Conservation (phyloP, 2,797 vertebrate genomes). For the Enteromius treurensis region DNA sequence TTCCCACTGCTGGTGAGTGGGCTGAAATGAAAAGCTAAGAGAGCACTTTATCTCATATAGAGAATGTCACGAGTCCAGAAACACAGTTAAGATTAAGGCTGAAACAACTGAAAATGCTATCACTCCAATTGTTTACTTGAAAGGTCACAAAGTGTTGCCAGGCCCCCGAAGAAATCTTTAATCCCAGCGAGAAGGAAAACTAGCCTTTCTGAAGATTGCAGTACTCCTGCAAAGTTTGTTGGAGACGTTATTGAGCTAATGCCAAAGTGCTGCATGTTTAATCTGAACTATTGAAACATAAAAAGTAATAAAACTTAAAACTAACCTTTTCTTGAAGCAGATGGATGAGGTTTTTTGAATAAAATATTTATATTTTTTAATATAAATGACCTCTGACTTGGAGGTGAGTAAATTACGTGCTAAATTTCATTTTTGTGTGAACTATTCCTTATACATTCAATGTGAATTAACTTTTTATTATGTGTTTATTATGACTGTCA, state of each 20-base stretch:
- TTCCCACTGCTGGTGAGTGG: conserved; percentile 78
- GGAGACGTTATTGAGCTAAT: conserved; percentile 10
- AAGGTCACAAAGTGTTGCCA: conserved; percentile 68
- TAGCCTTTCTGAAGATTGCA: conserved; percentile 33
- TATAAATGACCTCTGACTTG: too few species aligned
- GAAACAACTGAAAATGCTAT: conserved; percentile 76
- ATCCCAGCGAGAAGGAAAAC: conserved; percentile 31
- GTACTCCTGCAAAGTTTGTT: conserved; percentile 11
- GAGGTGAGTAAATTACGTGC: too few species aligned
- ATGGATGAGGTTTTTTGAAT: too few species aligned
- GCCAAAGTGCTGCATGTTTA: background rate
- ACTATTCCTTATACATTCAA: too few species aligned
- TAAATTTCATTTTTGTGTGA: too few species aligned
- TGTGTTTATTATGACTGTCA: too few species aligned
- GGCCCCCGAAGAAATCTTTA: conserved; percentile 41
- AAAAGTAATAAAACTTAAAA: background rate
- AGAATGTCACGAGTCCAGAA: conserved; percentile 79
- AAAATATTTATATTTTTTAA: too few species aligned
- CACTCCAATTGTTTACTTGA: conserved; percentile 70
- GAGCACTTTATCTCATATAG: conserved; percentile 81
- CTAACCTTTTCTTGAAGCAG: too few species aligned
- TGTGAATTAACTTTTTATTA: too few species aligned
- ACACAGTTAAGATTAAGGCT: conserved; percentile 76
- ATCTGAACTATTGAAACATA: background rate
- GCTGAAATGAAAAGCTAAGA: conserved; percentile 81